Conservation (phyloP, 2,888 invertebrate species). For the Ectemnius cavifrons region DNA sequence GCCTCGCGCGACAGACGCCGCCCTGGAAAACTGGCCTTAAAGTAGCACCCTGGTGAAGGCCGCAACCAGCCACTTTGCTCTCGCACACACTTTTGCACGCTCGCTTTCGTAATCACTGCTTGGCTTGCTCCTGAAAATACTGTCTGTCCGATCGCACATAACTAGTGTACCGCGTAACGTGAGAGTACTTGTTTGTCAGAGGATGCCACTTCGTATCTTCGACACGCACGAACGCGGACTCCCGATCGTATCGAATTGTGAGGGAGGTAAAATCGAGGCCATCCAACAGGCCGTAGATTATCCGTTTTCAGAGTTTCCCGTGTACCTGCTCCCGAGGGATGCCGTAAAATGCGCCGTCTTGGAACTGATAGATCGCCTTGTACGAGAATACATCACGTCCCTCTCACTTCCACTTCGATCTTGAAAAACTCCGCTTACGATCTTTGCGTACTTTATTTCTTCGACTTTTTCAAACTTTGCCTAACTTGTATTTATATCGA, state of each 20-base stretch:
- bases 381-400: constrained; percentile 26
- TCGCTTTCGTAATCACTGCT: too few species aligned
- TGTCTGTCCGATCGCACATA: too few species aligned
- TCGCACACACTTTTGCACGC: too few species aligned
- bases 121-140: too few species aligned
- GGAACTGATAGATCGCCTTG: constrained; percentile 48
- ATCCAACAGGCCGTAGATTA: constrained; percentile 26
- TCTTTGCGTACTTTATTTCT: constrained; percentile 30
- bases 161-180: too few species aligned
- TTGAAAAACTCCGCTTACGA: constrained; percentile 34
- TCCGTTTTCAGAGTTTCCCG: constrained; percentile 37
- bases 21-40: too few species aligned
- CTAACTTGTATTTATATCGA: not conserved
- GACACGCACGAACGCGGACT: constrained; percentile 25
- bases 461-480: too few species aligned
- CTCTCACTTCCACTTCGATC: constrained; percentile 10
- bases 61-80: too few species aligned
- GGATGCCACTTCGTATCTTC: constrained; percentile 23
- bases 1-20: too few species aligned
- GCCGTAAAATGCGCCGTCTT: constrained; percentile 24
- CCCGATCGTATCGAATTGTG: constrained; percentile 51
- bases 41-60: too few species aligned
- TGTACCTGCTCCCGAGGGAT: constrained; percentile 39
- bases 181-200: constrained; percentile 22
- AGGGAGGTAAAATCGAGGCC: constrained; percentile 26